Base-by-base conservation (phyloP, 2,888 invertebrate genomes). In the Brachypalpus laphriformis region DNA sequence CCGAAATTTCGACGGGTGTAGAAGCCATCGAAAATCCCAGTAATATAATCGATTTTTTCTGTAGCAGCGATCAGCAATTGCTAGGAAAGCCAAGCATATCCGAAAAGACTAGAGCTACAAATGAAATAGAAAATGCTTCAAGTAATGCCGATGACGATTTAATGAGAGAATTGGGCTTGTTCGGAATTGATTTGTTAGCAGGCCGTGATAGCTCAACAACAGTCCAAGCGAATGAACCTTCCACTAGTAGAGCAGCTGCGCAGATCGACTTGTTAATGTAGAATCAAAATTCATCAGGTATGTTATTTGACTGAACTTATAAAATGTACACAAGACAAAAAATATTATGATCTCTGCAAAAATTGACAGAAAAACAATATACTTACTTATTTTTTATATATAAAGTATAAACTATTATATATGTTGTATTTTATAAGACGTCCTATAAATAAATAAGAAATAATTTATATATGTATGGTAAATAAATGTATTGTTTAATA, bases 91-190 rank as follows among this genome's bases (percentile, higher is more conserved):
- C 65, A 66, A 72, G 42, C 34, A 42, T 9, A 34, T 1, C 18
- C 31, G 71, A 80, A 61, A 4, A 14, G 59, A 7, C 16, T 42
- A 8, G 54, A 8, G 22, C 31, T 9, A 28, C 77, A 16, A 45
- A 57, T 2, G 8, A 47, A 56, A 9, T 45, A 9, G 3, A 49
- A 34, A 2, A 9, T 16, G 49, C 61, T 42, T 45, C 78, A 6
- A 80, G 66, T 20, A 74, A 77, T 49, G 87, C 88, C 5, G 87
- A 87, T 34, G 89, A 91, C 34, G 87, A 87, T 47, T 91, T 94
- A 20, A 89, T 94, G 66, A 93, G 93, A 42, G 94, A 94, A 88
- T 89, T 94, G 8, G 94, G 94, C 0, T 87, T 94, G 28, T 93
- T 93, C 0, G 94, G 94, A 76, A 92, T 93, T 0, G 92, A 92